Base-by-base conservation (phyloP, 2,888 invertebrate genomes). In the Ormyrus nitidulus region DNA sequence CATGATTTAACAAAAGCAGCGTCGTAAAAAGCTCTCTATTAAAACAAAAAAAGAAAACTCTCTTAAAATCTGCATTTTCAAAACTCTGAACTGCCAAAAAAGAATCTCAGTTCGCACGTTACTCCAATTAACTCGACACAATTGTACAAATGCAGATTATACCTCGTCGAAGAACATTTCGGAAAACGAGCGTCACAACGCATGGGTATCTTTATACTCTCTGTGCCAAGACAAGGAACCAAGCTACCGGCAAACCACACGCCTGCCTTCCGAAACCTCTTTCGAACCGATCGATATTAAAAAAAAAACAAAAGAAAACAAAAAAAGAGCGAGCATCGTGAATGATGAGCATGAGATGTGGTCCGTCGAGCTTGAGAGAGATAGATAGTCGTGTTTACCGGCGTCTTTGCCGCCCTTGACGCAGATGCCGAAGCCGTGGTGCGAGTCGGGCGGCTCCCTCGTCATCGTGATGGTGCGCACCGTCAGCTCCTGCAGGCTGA, bases 371-470 rank as follows among this genome's bases (percentile, higher is more conserved):
- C 34, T 0, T 11, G 0, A 56, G 46, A 5, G n/a, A 6, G 58
- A 56, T 46, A 44, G 65, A n/a, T 9, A 75, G 46, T 62, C 83
- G 2, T 34, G 34, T 90, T 91, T 90, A 96, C 96, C 96, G 91
- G 96, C 95, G 91, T 96, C 96, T 92, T 96, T 96, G 85, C 96
- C 96, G 88, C 96, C 96, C 91, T 97, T 97, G 89, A 97, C 96
- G 92, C 96, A 97, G 88, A 97, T 96, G 82, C 96, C 96, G 91
- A 96, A 97, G 81, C 96, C 96, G 90, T 96, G 96, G 65, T 94
- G 93, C 85, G 94, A 94, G 89, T 96, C 95, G 82, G 95, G 94
- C 74, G 94, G 94, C 89, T 96, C 96, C 83, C 96, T 92, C 86
- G 95, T 94, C 96, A 96, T 96, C 91, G 95, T 95, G 88, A 96